These are phyloP conservation scores for Nasonia longicornis DNA, from an alignment of 1,140 invertebrate genomes.

Conservation along the genomic window DNA sequence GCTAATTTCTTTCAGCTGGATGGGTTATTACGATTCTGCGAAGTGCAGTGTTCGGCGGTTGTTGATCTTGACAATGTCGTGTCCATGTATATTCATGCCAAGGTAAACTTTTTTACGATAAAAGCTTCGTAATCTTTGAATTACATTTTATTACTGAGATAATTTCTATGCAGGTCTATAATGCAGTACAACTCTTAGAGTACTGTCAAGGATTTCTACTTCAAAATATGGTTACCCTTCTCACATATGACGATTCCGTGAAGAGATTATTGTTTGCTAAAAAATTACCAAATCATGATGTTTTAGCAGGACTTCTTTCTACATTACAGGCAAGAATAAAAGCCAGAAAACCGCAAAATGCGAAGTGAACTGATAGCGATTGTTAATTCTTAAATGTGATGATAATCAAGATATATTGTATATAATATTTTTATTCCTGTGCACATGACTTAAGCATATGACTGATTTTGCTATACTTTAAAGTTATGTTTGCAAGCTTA, in stretches of 20 bases:
- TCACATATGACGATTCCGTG: constrained; percentile 91
- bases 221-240: constrained; percentile 92
- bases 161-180: constrained; percentile 79
- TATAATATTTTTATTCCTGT: not conserved
- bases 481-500: not conserved
- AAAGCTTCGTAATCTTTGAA: not conserved
- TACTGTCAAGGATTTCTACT: constrained; percentile 92
- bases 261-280: constrained; percentile 90
- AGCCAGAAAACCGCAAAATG: constrained; percentile 66
- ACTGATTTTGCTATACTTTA: constrained; percentile 14
- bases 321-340: constrained; percentile 86
- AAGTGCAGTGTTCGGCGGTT: constrained; percentile 85
- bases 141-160: not conserved
- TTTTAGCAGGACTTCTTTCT: constrained; percentile 82
- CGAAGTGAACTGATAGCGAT: constrained; percentile 54
- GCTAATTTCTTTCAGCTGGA: constrained; percentile 93
- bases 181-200: constrained; percentile 85
- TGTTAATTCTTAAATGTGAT: not conserved
- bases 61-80: constrained; percentile 90
- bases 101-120: constrained; percentile 70
- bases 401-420: constrained; percentile 3
- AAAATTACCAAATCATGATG: constrained; percentile 90
- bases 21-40: constrained; percentile 86
- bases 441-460: not conserved
- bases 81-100: constrained; percentile 93